Percentiles rank a stretch among this genome's conserved stretches.
Evolutionary conservation across 2,113 vertebrate species (phyloP).

Genomic region (Lepus americanus): DNA sequence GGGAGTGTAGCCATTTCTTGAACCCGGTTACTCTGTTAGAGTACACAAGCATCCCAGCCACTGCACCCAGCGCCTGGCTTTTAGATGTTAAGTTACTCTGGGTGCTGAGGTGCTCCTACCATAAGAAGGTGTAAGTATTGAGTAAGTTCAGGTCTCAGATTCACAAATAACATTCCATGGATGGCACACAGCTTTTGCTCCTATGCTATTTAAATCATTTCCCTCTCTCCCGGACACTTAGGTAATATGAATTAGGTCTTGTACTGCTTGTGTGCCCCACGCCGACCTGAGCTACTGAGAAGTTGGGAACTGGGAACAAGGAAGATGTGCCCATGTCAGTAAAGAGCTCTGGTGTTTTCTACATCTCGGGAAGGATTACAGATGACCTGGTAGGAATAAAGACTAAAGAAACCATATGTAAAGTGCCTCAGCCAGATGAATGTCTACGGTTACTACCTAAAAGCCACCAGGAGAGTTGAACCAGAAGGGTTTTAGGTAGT

Average conservation of each 20-base stretch:
- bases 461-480: background rate
- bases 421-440: background rate
- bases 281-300: background rate
- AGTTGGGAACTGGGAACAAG: background rate
- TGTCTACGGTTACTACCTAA: background rate
- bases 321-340: background rate
- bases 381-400: too few species aligned
- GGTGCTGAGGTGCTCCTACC: background rate
- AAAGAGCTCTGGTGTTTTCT: background rate
- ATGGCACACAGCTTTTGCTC: background rate
- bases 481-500: background rate
- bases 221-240: background rate
- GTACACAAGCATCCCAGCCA: too few species aligned
- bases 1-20: too few species aligned
- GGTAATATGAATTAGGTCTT: background rate
- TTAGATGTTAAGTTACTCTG: background rate
- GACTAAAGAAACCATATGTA: background rate
- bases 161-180: background rate
- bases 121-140: fast-evolving
- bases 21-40: too few species aligned
- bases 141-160: background rate
- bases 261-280: too few species aligned
- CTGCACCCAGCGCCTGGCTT: too few species aligned
- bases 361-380: background rate
- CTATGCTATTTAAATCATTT: background rate